Conservation (phyloP, 2,113 vertebrate species). For the Cyanoderma ruficeps region DNA sequence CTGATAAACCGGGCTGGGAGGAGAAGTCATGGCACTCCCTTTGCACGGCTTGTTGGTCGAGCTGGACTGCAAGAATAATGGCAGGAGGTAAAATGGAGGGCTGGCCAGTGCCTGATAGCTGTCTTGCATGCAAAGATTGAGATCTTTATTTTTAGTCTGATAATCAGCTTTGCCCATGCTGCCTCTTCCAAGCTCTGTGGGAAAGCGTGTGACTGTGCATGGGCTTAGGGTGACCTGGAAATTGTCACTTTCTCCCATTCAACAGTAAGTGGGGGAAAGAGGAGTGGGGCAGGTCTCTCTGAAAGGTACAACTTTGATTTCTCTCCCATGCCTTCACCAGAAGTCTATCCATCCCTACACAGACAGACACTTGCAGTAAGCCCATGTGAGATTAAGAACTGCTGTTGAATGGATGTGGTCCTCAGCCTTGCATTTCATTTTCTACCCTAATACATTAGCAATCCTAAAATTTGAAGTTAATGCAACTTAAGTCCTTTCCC, state of each 20-base stretch:
- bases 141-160: not conserved
- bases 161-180: not conserved
- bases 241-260: not conserved
- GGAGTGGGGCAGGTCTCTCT: not conserved
- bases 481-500: not conserved
- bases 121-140: not conserved
- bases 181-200: not conserved
- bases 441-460: not conserved
- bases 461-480: slow-evolving; percentile 27
- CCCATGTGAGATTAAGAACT: not conserved
- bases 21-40: not conserved
- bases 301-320: not conserved
- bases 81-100: not conserved
- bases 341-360: not conserved
- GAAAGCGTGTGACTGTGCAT: not conserved
- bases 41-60: not conserved
- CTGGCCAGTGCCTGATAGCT: not conserved
- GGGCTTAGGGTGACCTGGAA: not conserved
- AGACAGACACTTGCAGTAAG: not conserved
- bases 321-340: not conserved
- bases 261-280: not conserved
- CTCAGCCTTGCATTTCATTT: not conserved
- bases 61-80: not conserved
- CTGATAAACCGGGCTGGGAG: fast-evolving
- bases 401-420: not conserved